Percentiles rank a stretch among this genome's conserved stretches.
phyloP scores from a whole-genome alignment of 2,113 vertebrate species.

The Noctilio leporinus region DNA sequence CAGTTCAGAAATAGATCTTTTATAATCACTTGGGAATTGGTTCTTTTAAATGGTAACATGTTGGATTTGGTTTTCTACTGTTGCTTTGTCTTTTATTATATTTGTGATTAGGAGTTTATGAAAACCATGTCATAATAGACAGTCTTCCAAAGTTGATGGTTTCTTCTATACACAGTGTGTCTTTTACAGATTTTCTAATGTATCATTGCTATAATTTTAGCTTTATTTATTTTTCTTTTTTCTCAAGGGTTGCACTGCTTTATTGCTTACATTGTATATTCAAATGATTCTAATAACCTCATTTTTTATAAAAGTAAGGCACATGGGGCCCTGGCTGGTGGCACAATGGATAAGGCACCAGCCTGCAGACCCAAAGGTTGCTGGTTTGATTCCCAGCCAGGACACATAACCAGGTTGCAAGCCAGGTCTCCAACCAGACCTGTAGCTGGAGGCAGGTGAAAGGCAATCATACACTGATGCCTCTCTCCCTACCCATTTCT shows the following conservation, averaged over 20 bases:
- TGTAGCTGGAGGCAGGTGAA: too few relatives aligned
- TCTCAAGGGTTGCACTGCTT: neutral
- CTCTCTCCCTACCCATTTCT: too few relatives aligned
- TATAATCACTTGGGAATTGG: slow-evolving; percentile 30
- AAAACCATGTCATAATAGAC: slow-evolving; percentile 26
- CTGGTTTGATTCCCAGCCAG: too few relatives aligned
- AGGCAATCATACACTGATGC: too few relatives aligned
- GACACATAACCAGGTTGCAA: too few relatives aligned
- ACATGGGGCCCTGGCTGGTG: too few relatives aligned
- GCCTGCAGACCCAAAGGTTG: too few relatives aligned
- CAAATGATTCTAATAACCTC: slow-evolving; percentile 71
- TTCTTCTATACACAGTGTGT: neutral
- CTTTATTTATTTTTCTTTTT: neutral
- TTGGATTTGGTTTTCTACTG: slow-evolving; percentile 16
- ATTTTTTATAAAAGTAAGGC: slow-evolving; percentile 77
- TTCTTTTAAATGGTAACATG: slow-evolving; percentile 2
- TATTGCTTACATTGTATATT: slow-evolving; percentile 66
- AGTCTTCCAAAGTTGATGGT: neutral
- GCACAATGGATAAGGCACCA: too few relatives aligned
- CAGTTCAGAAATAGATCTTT: slow-evolving; percentile 47
- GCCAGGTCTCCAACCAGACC: too few relatives aligned
- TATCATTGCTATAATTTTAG: slow-evolving; percentile 7
- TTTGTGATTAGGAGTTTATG: slow-evolving; percentile 21
- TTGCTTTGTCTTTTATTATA: slow-evolving; percentile 37
- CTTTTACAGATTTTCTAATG: neutral